phyloP scores from a whole-genome alignment of 2,797 vertebrate genomes.

The Argentina silus region DNA sequence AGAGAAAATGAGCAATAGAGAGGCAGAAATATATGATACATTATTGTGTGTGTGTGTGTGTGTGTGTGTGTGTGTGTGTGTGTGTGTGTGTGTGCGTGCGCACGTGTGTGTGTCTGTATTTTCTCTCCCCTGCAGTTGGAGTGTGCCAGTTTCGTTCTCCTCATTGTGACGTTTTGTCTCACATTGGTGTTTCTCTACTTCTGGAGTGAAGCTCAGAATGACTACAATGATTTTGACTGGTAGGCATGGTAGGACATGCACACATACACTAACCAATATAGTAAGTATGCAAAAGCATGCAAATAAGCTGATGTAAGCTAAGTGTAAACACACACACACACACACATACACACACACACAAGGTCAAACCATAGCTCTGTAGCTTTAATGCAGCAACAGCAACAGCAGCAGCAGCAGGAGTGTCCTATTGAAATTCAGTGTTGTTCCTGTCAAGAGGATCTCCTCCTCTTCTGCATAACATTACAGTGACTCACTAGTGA shows the following conservation, averaged over 20 bases:
- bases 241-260: constrained; percentile 62
- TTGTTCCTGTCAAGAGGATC: not conserved
- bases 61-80: too few species aligned
- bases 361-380: not conserved
- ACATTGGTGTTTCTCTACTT: constrained; percentile 85
- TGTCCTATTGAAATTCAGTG: not conserved
- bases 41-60: not conserved
- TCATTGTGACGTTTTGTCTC: constrained; percentile 79
- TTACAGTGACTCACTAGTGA: not conserved
- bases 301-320: too few species aligned
- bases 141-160: constrained; percentile 73
- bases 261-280: not conserved
- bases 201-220: constrained; percentile 89
- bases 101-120: not conserved
- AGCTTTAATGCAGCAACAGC: not conserved
- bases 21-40: not conserved
- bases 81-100: too few species aligned
- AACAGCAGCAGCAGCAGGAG: not conserved
- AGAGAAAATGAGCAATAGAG: not conserved
- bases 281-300: too few species aligned
- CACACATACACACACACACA: not conserved
- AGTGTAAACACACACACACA: not conserved
- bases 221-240: constrained; percentile 93
- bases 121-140: constrained; percentile 75
- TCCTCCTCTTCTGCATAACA: not conserved